Evolutionary conservation across 2,113 vertebrate genomes (phyloP).

Genomic region (Oncorhynchus masou): DNA sequence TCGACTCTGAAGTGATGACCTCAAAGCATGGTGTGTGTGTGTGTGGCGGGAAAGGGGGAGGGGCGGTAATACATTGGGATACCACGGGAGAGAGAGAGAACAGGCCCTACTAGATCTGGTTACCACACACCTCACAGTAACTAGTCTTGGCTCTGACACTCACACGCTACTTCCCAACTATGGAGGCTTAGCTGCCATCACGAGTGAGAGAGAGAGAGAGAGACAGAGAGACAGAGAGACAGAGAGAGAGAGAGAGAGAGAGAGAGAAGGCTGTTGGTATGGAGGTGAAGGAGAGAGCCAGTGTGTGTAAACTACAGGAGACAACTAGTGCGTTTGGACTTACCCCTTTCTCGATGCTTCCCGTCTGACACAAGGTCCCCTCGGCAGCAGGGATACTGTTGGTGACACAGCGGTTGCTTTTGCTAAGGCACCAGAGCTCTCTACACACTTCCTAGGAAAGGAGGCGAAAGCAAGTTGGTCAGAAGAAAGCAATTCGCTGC

Average conservation of each 20-base stretch:
- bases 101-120: not conserved
- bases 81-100: not conserved
- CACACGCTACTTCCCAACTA: too few species aligned
- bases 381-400: slow-evolving; percentile 98
- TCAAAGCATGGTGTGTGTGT: too few species aligned
- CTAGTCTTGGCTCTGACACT: too few species aligned
- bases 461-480: slow-evolving; percentile 96
- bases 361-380: slow-evolving; percentile 94
- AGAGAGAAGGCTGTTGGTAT: not conserved
- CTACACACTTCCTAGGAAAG: slow-evolving; percentile 99
- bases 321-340: slow-evolving; percentile 49
- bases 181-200: too few species aligned
- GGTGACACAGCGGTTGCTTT: slow-evolving; percentile 98
- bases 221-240: too few species aligned
- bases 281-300: not conserved
- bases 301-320: too few species aligned
- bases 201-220: too few species aligned
- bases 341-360: slow-evolving; percentile 96
- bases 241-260: too few species aligned
- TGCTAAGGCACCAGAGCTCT: slow-evolving; percentile 99
- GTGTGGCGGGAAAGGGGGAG: too few species aligned
- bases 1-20: too few species aligned
- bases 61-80: not conserved
- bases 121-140: not conserved
- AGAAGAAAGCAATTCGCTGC: slow-evolving; percentile 74